Conservation (phyloP, 1,140 invertebrate species). For the Arion vulgaris region DNA sequence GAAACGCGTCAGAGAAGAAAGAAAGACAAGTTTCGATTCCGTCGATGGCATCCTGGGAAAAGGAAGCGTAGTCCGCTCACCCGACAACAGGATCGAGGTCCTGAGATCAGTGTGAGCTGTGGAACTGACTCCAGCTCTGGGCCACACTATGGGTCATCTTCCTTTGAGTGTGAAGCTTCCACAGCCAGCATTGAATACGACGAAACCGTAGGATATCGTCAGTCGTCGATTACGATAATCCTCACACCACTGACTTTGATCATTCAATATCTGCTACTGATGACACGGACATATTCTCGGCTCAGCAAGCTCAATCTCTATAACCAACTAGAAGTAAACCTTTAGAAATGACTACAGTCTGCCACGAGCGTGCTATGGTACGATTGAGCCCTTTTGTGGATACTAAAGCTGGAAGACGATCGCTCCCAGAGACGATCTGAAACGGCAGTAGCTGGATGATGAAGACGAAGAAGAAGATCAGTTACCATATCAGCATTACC, state of each 20-base stretch:
- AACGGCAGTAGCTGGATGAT: slow-evolving; percentile 22
- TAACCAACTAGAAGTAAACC: slow-evolving; percentile 38
- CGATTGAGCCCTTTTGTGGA: slow-evolving; percentile 66
- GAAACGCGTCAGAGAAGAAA: neutral
- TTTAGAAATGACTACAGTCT: slow-evolving; percentile 53
- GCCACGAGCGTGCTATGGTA: slow-evolving; percentile 65
- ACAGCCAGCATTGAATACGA: slow-evolving; percentile 24
- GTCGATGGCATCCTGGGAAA: slow-evolving; percentile 2
- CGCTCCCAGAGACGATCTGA: slow-evolving; percentile 21
- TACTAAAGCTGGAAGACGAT: slow-evolving; percentile 65
- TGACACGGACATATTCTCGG: slow-evolving; percentile 37
- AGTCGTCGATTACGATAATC: neutral
- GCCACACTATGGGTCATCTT: slow-evolving; percentile 3
- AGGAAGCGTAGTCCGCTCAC: neutral
- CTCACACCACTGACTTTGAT: neutral
- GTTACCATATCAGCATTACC: neutral
- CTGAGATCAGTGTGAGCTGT: neutral
- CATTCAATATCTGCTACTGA: neutral
- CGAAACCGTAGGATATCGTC: neutral
- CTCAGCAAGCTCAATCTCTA: slow-evolving; percentile 21
- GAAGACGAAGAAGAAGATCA: slow-evolving; percentile 14
- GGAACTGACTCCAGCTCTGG: slow-evolving; percentile 21
- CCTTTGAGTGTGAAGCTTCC: neutral
- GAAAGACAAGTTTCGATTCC: slow-evolving; percentile 21
- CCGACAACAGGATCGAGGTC: slow-evolving; percentile 6